Evolutionary conservation across 2,797 vertebrate species (phyloP).

Genomic region (Darevskia mixta): DNA sequence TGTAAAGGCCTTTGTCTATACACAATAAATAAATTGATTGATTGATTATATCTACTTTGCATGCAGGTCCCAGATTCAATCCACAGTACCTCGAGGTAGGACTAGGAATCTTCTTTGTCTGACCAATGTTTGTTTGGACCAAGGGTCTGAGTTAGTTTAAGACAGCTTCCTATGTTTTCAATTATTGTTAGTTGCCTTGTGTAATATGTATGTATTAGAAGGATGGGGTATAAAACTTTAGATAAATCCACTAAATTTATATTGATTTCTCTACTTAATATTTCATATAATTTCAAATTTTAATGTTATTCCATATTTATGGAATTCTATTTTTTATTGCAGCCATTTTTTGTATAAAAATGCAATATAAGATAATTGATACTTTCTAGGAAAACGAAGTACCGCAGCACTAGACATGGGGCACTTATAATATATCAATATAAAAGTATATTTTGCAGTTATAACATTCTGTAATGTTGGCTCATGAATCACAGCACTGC

Average conservation of each 20-base stretch:
- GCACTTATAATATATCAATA: no score
- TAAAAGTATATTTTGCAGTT: no score
- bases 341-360: constrained; percentile 50
- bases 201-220: background rate
- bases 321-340: constrained; percentile 41
- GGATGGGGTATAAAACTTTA: background rate
- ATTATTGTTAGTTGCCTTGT: no score
- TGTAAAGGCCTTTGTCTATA: no score
- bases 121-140: no score
- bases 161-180: no score
- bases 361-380: constrained; percentile 46
- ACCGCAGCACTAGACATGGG: background rate
- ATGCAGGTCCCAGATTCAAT: no score
- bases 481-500: constrained; percentile 49
- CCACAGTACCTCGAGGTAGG: no score
- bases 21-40: no score
- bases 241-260: background rate
- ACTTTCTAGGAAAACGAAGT: constrained; percentile 53
- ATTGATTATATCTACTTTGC: no score
- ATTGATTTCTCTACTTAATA: background rate
- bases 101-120: no score
- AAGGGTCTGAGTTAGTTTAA: no score
- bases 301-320: constrained; percentile 1
- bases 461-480: constrained; percentile 34
- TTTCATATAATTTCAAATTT: background rate